Conservation (phyloP, 2,888 invertebrate genomes). For the Notocelia uddmanniana region DNA sequence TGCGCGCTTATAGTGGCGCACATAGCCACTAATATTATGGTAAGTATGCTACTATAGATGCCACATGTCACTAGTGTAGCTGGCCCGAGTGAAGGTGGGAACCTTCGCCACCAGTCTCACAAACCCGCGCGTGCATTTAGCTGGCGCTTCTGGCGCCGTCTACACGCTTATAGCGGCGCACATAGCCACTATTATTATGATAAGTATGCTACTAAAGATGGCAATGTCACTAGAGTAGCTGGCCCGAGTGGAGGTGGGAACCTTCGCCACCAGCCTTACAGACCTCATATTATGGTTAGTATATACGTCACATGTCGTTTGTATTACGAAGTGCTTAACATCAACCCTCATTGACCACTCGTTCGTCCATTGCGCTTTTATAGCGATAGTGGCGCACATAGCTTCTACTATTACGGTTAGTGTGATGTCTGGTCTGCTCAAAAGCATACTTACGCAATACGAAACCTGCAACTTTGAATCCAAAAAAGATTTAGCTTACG, state of each 20-base stretch:
- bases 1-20: constrained; percentile 98
- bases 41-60: constrained; percentile 62
- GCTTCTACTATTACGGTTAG: constrained; percentile 95
- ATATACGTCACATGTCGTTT: no score
- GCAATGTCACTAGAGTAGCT: no score
- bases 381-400: constrained; percentile 97
- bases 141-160: constrained; percentile 98
- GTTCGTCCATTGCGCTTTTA: constrained; percentile 93
- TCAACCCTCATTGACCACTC: no score
- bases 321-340: no score
- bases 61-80: no score
- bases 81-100: constrained; percentile 94
- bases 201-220: constrained; percentile 62
- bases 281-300: no score
- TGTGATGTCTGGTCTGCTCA: no score
- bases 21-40: constrained; percentile 95
- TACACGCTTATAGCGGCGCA: constrained; percentile 98
- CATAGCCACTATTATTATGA: constrained; percentile 95
- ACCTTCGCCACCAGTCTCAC: constrained; percentile 93
- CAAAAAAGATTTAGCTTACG: no score
- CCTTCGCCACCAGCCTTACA: constrained; percentile 92
- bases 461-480: no score
- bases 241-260: constrained; percentile 94
- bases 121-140: constrained; percentile 92
- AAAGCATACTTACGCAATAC: no score